Conservation (phyloP, 2,797 vertebrate species). For the Mergus octosetaceus region DNA sequence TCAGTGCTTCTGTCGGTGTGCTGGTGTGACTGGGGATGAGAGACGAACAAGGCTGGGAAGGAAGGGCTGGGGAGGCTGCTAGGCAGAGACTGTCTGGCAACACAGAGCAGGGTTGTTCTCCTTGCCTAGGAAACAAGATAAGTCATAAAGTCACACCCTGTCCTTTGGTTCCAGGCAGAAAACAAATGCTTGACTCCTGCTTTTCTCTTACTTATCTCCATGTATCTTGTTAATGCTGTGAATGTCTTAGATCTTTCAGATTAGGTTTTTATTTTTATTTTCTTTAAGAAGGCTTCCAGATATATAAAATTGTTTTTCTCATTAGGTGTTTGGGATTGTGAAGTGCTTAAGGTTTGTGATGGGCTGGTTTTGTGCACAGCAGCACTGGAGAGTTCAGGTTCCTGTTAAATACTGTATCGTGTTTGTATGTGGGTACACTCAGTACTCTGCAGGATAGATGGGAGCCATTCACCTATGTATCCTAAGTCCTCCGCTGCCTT, state of each 20-base stretch:
- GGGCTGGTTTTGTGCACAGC: background rate
- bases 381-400: background rate
- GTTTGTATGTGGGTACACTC: background rate
- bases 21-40: background rate
- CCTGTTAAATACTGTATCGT: background rate
- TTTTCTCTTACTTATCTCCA: background rate
- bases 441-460: background rate
- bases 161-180: constrained; percentile 30
- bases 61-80: background rate
- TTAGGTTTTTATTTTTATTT: background rate
- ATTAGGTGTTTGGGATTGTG: background rate
- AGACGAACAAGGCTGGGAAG: background rate
- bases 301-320: background rate
- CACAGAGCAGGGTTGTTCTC: background rate
- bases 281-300: background rate
- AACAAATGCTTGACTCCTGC: background rate
- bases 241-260: background rate
- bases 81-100: background rate
- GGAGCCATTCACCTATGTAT: background rate
- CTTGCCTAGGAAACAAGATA: background rate
- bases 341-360: background rate
- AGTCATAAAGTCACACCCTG: background rate
- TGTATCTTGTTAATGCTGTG: background rate
- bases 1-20: background rate
- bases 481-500: background rate